phyloP scores from a whole-genome alignment of 1,140 invertebrate species.

The Andricus grossulariae region DNA sequence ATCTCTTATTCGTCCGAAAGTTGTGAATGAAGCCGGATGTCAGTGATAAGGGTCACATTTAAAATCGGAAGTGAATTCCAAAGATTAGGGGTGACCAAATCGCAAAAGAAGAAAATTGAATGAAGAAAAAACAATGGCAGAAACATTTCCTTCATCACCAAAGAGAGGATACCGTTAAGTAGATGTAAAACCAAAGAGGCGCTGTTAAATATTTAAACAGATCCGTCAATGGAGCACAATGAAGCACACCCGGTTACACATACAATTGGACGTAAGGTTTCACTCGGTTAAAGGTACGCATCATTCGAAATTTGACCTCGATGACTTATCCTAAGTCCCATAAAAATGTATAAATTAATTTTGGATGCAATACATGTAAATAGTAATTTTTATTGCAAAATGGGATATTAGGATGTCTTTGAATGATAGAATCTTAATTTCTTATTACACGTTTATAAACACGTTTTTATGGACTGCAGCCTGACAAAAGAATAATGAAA shows the following conservation, averaged over 20 bases:
- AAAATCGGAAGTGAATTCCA: slow-evolving; percentile 26
- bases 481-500: neutral
- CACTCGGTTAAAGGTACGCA: slow-evolving; percentile 47
- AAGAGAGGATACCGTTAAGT: slow-evolving; percentile 64
- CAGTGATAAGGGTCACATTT: neutral
- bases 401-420: neutral
- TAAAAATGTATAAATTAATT: neutral
- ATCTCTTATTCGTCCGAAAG: neutral
- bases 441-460: too few species aligned
- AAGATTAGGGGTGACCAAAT: neutral
- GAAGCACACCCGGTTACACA: slow-evolving; percentile 55
- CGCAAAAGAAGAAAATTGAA: neutral
- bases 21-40: neutral
- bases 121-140: slow-evolving; percentile 36
- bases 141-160: slow-evolving; percentile 51
- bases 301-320: slow-evolving; percentile 44
- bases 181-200: slow-evolving; percentile 57
- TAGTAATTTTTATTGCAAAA: slow-evolving; percentile 20
- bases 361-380: neutral
- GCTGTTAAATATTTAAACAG: slow-evolving; percentile 74
- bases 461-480: neutral
- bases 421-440: too few species aligned
- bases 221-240: slow-evolving; percentile 66
- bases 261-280: slow-evolving; percentile 56
- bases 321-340: slow-evolving; percentile 31